A percentile compares a stretch with the other conserved stretches of the same genome.
phyloP scores from a whole-genome alignment of 2,888 invertebrate genomes.

The Eristalis intricaria region DNA sequence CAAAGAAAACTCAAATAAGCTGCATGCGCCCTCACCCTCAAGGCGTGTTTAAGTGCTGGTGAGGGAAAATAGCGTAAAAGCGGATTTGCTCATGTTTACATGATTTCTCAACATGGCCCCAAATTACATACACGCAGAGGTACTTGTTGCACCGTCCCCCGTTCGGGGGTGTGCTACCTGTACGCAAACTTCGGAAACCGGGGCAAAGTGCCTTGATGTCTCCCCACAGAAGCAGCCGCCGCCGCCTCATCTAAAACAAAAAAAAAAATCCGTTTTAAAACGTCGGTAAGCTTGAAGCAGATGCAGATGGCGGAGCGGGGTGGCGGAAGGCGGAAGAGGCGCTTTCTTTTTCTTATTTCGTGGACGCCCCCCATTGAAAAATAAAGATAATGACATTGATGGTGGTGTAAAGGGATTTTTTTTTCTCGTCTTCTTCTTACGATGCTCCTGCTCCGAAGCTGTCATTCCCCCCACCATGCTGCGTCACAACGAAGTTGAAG shows the following conservation, averaged over 20 bases:
- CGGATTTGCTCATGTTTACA: conserved; percentile 70
- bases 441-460: conserved; percentile 16
- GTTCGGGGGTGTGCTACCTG: not conserved
- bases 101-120: conserved; percentile 70
- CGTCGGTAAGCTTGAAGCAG: not conserved
- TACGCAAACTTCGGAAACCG: conserved; percentile 14
- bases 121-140: conserved; percentile 63
- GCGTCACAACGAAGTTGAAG: conserved; percentile 41
- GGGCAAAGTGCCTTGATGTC: conserved; percentile 48
- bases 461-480: conserved; percentile 31
- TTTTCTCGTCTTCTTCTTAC: not conserved
- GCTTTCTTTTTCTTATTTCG: conserved; percentile 59
- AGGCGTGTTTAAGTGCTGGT: conserved; percentile 36
- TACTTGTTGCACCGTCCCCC: conserved; percentile 64
- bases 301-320: too few species aligned
- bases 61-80: conserved; percentile 56
- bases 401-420: conserved; percentile 64
- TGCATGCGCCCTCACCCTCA: conserved; percentile 28
- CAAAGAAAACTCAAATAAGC: conserved; percentile 40
- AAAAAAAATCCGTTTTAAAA: conserved; percentile 14
- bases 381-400: conserved; percentile 70
- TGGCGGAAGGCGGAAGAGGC: not conserved
- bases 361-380: conserved; percentile 49
- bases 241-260: conserved; percentile 22
- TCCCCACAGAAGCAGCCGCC: conserved; percentile 40